phyloP scores from a whole-genome alignment of 2,113 vertebrate genomes.

The Colaptes auratus region DNA sequence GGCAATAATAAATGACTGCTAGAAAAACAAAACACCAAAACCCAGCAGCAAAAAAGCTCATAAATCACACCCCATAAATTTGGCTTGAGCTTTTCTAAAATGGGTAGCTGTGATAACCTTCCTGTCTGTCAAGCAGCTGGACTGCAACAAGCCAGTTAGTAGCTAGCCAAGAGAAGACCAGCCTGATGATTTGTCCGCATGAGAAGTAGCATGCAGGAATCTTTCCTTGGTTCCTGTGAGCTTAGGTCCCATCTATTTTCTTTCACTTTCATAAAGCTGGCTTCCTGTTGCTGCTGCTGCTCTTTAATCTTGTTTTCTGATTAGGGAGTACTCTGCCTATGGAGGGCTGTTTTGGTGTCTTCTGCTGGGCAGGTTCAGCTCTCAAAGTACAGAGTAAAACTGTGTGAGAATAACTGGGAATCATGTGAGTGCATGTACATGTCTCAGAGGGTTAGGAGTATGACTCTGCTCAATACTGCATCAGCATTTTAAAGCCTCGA shows the following conservation, averaged over 20 bases:
- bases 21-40: background rate
- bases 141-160: background rate
- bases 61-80: background rate
- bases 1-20: background rate
- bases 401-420: background rate
- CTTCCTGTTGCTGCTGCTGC: background rate
- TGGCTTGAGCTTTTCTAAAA: background rate
- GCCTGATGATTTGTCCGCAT: background rate
- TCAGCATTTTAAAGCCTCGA: background rate
- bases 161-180: background rate
- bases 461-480: background rate
- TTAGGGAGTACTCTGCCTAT: background rate
- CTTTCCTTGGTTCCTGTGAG: background rate
- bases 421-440: background rate
- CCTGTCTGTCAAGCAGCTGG: background rate
- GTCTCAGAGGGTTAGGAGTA: background rate
- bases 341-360: background rate
- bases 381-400: background rate
- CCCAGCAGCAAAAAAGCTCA: background rate
- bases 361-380: background rate
- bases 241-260: background rate
- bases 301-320: conserved; percentile 50
- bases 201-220: background rate
- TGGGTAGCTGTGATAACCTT: background rate
- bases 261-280: conserved; percentile 56